Percentiles rank a stretch among this genome's conserved stretches.
Evolutionary conservation across 2,888 invertebrate genomes (phyloP).

Genomic region (Anodontia alba): DNA sequence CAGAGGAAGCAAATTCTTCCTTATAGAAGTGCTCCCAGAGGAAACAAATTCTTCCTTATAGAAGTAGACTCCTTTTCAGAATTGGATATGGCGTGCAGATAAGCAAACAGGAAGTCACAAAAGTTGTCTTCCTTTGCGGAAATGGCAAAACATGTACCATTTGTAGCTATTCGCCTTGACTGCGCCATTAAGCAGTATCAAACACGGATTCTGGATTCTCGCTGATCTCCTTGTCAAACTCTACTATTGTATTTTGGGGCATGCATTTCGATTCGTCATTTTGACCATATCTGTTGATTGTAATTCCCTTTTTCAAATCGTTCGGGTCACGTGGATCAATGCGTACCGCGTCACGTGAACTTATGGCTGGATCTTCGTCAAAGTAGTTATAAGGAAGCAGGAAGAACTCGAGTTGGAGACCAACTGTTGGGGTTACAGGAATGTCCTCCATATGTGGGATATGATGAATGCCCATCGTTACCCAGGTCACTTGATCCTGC

Average conservation of each 20-base stretch:
- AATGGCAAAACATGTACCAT: too few species aligned
- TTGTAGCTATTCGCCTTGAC: too few species aligned
- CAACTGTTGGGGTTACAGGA: slow-evolving; percentile 46
- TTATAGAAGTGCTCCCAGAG: too few species aligned
- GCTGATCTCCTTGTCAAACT: slow-evolving; percentile 21
- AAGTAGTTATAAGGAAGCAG: slow-evolving; percentile 45
- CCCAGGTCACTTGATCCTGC: slow-evolving; percentile 57
- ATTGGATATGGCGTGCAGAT: too few species aligned
- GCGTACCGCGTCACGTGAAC: slow-evolving; percentile 33
- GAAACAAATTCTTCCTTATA: too few species aligned
- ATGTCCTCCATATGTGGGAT: slow-evolving; percentile 56
- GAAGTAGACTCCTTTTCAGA: too few species aligned
- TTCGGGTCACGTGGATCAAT: slow-evolving; percentile 32
- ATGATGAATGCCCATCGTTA: slow-evolving; percentile 52
- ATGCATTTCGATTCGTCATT: slow-evolving; percentile 19
- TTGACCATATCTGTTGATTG: slow-evolving; percentile 31
- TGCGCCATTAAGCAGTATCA: not conserved
- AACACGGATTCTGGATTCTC: slow-evolving; percentile 29
- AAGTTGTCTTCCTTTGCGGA: too few species aligned
- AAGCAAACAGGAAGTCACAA: too few species aligned
- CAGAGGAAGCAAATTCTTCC: too few species aligned
- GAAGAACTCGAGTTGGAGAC: slow-evolving; percentile 34
- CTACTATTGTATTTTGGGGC: slow-evolving; percentile 6
- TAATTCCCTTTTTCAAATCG: slow-evolving; percentile 1
- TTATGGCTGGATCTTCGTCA: slow-evolving; percentile 41